phyloP scores from a whole-genome alignment of 1,140 invertebrate species.

The Periplaneta americana region DNA sequence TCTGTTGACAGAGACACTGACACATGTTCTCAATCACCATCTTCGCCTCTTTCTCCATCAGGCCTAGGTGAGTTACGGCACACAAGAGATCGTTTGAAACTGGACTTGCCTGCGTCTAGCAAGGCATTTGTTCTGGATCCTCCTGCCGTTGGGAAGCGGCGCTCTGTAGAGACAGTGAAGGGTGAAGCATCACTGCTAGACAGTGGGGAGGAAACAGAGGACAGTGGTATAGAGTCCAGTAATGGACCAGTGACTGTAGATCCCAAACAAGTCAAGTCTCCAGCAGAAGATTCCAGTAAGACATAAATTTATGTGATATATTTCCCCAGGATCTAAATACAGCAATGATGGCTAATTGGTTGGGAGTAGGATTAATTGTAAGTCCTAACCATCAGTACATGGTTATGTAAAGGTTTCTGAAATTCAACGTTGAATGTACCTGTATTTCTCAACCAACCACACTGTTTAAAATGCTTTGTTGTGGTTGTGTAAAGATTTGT shows the following conservation, averaged over 20 bases:
- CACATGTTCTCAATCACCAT: background rate
- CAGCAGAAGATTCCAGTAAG: background rate
- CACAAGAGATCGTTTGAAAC: slow-evolving; percentile 61
- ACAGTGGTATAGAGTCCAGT: slow-evolving; percentile 17
- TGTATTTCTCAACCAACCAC: no score
- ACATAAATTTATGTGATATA: no score
- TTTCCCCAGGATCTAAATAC: no score
- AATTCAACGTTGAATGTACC: no score
- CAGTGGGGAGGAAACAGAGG: slow-evolving; percentile 20
- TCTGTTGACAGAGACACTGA: background rate
- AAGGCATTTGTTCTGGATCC: slow-evolving; percentile 1
- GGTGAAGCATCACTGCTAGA: slow-evolving; percentile 20
- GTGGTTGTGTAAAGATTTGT: background rate
- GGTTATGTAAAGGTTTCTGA: background rate
- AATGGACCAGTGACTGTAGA: background rate
- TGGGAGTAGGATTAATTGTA: no score
- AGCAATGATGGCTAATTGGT: no score
- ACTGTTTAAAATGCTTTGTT: no score
- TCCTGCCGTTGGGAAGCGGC: background rate
- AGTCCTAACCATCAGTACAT: no score
- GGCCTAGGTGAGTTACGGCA: slow-evolving; percentile 64
- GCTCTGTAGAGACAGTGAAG: slow-evolving; percentile 5
- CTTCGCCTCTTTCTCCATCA: slow-evolving; percentile 17
- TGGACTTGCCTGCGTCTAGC: slow-evolving; percentile 49
- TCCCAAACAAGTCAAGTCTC: background rate